These are phyloP conservation scores for Ips typographus DNA, from an alignment of 1,140 invertebrate species.

Conservation along the genomic window DNA sequence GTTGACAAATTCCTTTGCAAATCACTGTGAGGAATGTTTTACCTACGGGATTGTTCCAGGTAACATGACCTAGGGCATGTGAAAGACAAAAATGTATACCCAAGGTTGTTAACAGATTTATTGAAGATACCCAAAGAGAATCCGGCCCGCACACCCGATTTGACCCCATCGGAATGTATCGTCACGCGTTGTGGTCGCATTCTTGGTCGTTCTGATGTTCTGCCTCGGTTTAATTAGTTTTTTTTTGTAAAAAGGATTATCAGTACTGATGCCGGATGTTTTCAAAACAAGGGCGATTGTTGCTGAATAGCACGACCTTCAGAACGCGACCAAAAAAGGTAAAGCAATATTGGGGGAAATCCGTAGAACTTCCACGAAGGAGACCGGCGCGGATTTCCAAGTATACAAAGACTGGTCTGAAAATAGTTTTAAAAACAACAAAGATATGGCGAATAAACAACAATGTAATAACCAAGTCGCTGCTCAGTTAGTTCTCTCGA, in stretches of 20 bases:
- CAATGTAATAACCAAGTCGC: slow-evolving; percentile 11
- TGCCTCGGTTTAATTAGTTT: background rate
- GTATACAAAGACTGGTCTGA: background rate
- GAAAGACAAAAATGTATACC: slow-evolving; percentile 4
- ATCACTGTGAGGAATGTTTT: background rate
- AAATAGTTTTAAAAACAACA: slow-evolving; percentile 14
- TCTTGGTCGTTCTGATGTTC: background rate
- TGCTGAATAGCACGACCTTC: too few species aligned
- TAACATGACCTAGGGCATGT: background rate
- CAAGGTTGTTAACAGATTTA: slow-evolving; percentile 1
- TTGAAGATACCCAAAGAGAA: slow-evolving; percentile 2
- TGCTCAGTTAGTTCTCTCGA: slow-evolving; percentile 12
- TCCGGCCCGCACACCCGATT: background rate
- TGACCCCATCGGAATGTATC: slow-evolving; percentile 4
- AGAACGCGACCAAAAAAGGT: background rate
- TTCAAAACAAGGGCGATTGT: background rate
- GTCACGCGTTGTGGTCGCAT: background rate
- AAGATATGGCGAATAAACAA: slow-evolving; percentile 21
- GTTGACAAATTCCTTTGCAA: slow-evolving; percentile 1
- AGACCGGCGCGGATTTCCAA: background rate
- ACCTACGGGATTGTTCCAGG: background rate
- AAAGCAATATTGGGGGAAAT: background rate
- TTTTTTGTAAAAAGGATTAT: background rate
- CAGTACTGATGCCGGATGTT: background rate
- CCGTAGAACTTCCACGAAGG: background rate